Evolutionary conservation across 2,113 vertebrate species (phyloP).

Genomic region (Erinaceus europaeus): DNA sequence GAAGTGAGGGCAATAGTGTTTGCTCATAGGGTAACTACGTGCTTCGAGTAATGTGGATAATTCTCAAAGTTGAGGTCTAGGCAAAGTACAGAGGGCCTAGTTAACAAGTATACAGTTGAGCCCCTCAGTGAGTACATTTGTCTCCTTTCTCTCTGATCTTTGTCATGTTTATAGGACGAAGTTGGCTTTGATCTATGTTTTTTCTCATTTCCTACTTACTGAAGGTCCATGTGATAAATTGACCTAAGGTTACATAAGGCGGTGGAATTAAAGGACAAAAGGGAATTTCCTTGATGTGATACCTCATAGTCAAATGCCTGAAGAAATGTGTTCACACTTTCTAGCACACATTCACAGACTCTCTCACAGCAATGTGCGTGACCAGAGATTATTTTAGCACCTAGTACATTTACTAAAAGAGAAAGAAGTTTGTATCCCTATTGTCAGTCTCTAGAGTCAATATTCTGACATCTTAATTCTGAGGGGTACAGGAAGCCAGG

Average conservation of each 20-base stretch:
- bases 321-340: not conserved
- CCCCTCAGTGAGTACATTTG: not conserved
- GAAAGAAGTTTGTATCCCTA: not conserved
- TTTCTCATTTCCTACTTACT: not conserved
- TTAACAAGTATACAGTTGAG: not conserved
- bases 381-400: not conserved
- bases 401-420: not conserved
- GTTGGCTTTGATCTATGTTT: not conserved
- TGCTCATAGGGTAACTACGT: not conserved
- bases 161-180: not conserved
- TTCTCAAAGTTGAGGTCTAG: not conserved
- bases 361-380: not conserved
- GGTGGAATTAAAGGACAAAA: constrained; percentile 24
- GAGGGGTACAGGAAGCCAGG: not conserved
- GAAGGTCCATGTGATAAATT: not conserved
- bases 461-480: not conserved
- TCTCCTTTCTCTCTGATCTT: not conserved
- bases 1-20: not conserved
- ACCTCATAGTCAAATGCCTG: not conserved
- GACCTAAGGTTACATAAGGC: not conserved
- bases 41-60: not conserved
- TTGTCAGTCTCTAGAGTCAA: not conserved
- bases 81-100: not conserved
- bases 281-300: constrained; percentile 33
- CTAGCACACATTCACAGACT: not conserved